Conservation (phyloP, 2,888 invertebrate species). For the Euzophera pinguis region DNA sequence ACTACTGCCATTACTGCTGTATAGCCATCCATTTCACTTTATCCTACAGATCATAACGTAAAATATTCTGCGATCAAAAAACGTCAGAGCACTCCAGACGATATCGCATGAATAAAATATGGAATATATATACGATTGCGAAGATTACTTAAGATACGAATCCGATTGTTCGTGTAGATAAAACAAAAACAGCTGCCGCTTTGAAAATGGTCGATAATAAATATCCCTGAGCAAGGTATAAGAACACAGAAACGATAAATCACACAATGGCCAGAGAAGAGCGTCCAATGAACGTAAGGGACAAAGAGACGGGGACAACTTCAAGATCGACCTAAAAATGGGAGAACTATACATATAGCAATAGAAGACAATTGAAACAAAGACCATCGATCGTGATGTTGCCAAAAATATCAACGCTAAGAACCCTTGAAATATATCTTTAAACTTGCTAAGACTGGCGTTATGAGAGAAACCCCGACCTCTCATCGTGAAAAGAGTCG, state of each 20-base stretch:
- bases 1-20: not conserved
- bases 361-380: slow-evolving; percentile 30
- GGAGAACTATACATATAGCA: slow-evolving; percentile 27
- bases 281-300: slow-evolving; percentile 38
- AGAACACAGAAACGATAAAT: slow-evolving; percentile 46
- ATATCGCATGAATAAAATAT: slow-evolving; percentile 36
- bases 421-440: slow-evolving; percentile 56
- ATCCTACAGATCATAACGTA: slow-evolving; percentile 17
- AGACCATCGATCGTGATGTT: slow-evolving; percentile 39
- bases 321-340: slow-evolving; percentile 42
- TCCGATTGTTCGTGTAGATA: slow-evolving; percentile 26
- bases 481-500: slow-evolving; percentile 23
- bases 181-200: slow-evolving; percentile 40
- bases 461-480: slow-evolving; percentile 45
- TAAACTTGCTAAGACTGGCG: slow-evolving; percentile 54
- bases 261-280: slow-evolving; percentile 37
- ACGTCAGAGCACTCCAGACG: slow-evolving; percentile 20
- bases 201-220: slow-evolving; percentile 37
- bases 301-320: slow-evolving; percentile 34
- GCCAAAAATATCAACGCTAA: slow-evolving; percentile 43
- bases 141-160: slow-evolving; percentile 37
- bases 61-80: slow-evolving; percentile 26
- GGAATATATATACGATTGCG: slow-evolving; percentile 26
- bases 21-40: not conserved
- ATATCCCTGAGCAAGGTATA: slow-evolving; percentile 31